Evolutionary conservation across 1,140 invertebrate genomes (phyloP).

Genomic region (Oedothorax gibbosus): DNA sequence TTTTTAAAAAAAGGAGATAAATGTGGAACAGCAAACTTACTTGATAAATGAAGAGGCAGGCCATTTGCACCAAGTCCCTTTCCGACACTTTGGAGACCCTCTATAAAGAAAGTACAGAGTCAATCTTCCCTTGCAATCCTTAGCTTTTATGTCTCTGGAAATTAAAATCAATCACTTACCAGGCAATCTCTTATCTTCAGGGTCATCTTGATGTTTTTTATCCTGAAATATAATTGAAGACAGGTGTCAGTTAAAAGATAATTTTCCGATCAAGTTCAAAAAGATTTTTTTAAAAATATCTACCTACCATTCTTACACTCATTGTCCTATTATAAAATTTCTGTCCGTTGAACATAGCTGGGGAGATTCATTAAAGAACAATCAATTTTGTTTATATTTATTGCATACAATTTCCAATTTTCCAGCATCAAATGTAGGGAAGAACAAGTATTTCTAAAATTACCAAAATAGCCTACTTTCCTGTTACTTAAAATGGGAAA

Average conservation of each 20-base stretch:
- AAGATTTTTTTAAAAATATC: not conserved
- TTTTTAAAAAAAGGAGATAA: not conserved
- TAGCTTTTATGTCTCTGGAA: no score
- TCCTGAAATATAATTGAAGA: slow-evolving; percentile 15
- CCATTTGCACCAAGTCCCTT: slow-evolving; percentile 65
- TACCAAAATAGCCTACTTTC: no score
- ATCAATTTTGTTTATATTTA: no score
- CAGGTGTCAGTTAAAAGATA: no score
- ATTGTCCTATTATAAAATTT: slow-evolving; percentile 91
- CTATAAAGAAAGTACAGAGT: slow-evolving; percentile 13
- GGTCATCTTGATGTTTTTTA: slow-evolving; percentile 53
- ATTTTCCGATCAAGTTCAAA: not conserved
- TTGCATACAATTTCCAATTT: no score
- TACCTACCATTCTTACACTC: slow-evolving; percentile 86
- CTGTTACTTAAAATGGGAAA: no score
- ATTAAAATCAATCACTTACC: slow-evolving; percentile 4
- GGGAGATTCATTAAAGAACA: not conserved
- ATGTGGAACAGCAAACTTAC: slow-evolving; percentile 22
- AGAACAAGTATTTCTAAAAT: no score
- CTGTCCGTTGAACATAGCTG: slow-evolving; percentile 96
- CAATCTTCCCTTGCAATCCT: no score
- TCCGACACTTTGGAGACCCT: slow-evolving; percentile 64
- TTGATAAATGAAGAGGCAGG: slow-evolving; percentile 63
- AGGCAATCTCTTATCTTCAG: slow-evolving; percentile 51
- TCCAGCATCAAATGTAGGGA: no score